Evolutionary conservation across 2,113 vertebrate species (phyloP).

Genomic region (Bufo gargarizans): DNA sequence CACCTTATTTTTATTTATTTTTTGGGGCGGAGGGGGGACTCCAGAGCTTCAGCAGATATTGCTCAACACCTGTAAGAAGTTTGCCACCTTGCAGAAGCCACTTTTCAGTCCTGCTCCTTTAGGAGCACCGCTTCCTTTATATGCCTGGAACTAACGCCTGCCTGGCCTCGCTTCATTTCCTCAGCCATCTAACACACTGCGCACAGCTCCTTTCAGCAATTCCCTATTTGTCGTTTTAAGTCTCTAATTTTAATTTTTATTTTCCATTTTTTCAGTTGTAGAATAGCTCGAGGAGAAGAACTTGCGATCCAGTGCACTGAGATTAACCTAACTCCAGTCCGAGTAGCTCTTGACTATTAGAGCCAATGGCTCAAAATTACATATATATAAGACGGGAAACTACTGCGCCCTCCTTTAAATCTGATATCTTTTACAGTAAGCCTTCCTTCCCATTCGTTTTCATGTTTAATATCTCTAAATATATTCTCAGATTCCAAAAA

Average conservation of each 20-base stretch:
- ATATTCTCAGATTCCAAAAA: constrained; percentile 58
- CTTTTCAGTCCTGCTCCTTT: constrained; percentile 54
- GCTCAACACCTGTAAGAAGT: constrained; percentile 74
- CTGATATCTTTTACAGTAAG: constrained; percentile 65
- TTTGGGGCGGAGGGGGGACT: constrained; percentile 9
- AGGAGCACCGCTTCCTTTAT: constrained; percentile 58
- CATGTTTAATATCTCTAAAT: constrained; percentile 51
- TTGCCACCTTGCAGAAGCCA: constrained; percentile 69
- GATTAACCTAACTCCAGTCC: constrained; percentile 71
- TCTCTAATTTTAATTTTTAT: constrained; percentile 78
- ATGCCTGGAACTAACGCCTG: constrained; percentile 66
- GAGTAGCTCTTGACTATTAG: constrained; percentile 66
- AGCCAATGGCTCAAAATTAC: constrained; percentile 68
- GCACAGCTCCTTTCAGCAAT: not conserved
- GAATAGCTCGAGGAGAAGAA: constrained; percentile 81
- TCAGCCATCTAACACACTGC: constrained; percentile 60
- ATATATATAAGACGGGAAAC: constrained; percentile 69
- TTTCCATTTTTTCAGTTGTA: constrained; percentile 87
- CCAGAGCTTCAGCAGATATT: constrained; percentile 63
- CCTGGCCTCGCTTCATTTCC: constrained; percentile 46
- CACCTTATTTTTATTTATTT: not conserved
- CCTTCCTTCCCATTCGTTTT: constrained; percentile 58
- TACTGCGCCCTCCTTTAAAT: constrained; percentile 67
- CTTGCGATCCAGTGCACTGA: constrained; percentile 70
- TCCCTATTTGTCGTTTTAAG: constrained; percentile 15